Conservation (phyloP, 2,888 invertebrate genomes). For the Achlya flavicornis region DNA sequence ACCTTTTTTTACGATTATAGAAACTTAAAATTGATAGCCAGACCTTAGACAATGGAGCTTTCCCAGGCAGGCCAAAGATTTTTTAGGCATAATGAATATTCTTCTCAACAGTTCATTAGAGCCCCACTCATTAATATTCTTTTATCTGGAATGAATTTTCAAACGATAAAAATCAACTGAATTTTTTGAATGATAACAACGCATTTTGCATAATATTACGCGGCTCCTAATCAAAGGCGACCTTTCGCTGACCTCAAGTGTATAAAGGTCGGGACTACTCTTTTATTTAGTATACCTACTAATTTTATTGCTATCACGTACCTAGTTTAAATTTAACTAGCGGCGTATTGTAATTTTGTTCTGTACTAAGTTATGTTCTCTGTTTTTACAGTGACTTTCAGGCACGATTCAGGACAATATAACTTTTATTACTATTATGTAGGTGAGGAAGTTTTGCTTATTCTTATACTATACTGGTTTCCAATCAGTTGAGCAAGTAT, state of each 20-base stretch:
- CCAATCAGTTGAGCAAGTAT: too few relatives aligned
- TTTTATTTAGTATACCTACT: conserved; percentile 10
- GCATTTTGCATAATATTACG: conserved; percentile 34
- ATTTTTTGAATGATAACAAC: conserved; percentile 11
- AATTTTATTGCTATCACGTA: conserved; percentile 4
- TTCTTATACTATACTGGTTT: too few relatives aligned
- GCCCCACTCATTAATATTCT: not conserved
- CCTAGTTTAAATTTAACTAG: conserved; percentile 3
- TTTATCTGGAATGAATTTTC: conserved; percentile 6
- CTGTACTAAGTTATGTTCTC: not conserved
- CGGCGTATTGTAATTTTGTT: conserved; percentile 16
- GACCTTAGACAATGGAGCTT: not conserved
- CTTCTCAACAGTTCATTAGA: not conserved
- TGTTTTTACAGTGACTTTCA: conserved; percentile 14
- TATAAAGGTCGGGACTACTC: conserved; percentile 48
- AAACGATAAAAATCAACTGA: conserved; percentile 3
- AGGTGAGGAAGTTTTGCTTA: too few relatives aligned
- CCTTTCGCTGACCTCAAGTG: conserved; percentile 60
- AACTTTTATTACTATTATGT: too few relatives aligned
- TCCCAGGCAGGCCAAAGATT: not conserved
- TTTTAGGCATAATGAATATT: not conserved
- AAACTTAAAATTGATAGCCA: too few relatives aligned
- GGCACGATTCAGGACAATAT: conserved; percentile 2
- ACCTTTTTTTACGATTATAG: too few relatives aligned
- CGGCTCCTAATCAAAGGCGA: conserved; percentile 44